phyloP scores from a whole-genome alignment of 2,888 invertebrate genomes.

The Omphaloscelis lunosa region DNA sequence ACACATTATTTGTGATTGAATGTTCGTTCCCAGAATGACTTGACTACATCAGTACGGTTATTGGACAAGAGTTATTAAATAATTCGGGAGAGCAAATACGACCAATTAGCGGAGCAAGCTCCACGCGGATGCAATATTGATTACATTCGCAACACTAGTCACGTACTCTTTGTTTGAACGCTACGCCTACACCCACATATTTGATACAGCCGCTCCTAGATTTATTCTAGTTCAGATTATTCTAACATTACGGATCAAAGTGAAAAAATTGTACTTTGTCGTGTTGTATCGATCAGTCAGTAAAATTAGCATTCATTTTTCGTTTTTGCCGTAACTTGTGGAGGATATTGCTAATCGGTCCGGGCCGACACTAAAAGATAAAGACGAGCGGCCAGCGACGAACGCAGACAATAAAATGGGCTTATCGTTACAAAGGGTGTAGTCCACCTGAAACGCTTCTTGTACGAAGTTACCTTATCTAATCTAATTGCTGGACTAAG shows the following conservation, averaged over 20 bases:
- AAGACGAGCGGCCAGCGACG: conserved; percentile 78
- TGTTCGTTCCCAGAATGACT: conserved; percentile 13
- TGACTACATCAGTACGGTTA: conserved; percentile 16
- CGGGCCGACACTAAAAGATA: conserved; percentile 83
- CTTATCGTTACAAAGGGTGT: conserved; percentile 81
- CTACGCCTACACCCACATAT: conserved; percentile 48
- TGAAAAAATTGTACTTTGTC: conserved; percentile 21
- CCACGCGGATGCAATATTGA: conserved; percentile 65
- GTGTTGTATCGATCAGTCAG: conserved; percentile 61
- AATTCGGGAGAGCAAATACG: conserved; percentile 47
- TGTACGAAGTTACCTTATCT: conserved; percentile 67
- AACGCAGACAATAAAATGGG: conserved; percentile 83
- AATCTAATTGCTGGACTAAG: conserved; percentile 70
- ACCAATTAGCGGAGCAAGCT: conserved; percentile 54
- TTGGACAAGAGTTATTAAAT: conserved; percentile 48
- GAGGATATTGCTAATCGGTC: conserved; percentile 83
- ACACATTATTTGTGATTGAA: conserved; percentile 14
- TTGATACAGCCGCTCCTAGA: conserved; percentile 32
- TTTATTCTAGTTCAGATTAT: conserved; percentile 19
- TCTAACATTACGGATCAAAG: not conserved
- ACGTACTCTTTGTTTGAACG: conserved; percentile 60
- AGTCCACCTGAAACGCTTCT: conserved; percentile 75
- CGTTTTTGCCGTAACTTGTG: conserved; percentile 78
- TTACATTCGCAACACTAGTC: conserved; percentile 56
- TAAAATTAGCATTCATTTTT: conserved; percentile 74